A percentile compares a stretch with the other conserved stretches of the same genome.
phyloP scores from a whole-genome alignment of 2,797 vertebrate genomes.

The Notamacropus eugenii region DNA sequence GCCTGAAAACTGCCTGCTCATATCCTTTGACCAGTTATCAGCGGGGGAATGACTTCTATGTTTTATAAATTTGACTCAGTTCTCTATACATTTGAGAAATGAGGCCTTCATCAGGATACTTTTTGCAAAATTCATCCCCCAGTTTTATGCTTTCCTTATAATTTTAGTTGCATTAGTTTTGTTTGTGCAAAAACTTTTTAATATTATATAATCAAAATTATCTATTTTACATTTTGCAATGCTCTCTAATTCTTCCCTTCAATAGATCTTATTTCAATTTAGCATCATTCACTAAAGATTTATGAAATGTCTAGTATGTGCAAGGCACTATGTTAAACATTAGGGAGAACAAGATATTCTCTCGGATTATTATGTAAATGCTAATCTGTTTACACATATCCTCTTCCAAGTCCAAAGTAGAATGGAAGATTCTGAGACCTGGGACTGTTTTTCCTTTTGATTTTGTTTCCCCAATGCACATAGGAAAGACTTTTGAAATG shows the following conservation, averaged over 20 bases:
- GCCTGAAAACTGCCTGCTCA: not conserved
- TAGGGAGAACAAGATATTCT: not conserved
- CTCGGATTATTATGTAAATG: not conserved
- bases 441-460: not conserved
- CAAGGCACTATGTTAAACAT: not conserved
- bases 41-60: not conserved
- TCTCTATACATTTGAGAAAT: not conserved
- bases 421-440: not conserved
- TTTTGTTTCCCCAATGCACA: not conserved
- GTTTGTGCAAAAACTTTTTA: not conserved
- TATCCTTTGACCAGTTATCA: not conserved
- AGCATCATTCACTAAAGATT: not conserved
- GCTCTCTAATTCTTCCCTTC: not conserved
- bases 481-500: not conserved
- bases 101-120: not conserved
- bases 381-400: not conserved
- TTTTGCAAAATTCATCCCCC: not conserved
- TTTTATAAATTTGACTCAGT: not conserved
- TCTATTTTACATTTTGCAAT: not conserved
- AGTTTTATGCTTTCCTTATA: not conserved
- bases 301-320: not conserved
- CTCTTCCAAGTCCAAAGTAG: not conserved
- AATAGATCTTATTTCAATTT: slow-evolving; percentile 2
- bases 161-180: not conserved
- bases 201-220: not conserved